Evolutionary conservation across 1,140 invertebrate genomes (phyloP).

Genomic region (Bombus terrestris): DNA sequence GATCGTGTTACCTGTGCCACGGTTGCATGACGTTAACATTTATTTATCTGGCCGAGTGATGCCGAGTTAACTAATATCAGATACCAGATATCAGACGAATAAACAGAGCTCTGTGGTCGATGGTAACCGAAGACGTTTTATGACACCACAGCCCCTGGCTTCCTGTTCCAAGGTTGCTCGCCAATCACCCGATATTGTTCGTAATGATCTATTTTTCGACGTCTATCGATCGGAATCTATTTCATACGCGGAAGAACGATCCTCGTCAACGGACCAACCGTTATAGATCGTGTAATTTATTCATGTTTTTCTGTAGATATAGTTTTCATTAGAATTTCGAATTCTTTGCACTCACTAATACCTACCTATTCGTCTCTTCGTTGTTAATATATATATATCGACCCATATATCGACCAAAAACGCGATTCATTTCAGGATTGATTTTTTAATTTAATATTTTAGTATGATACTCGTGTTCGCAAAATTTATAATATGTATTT

Average conservation of each 20-base stretch:
- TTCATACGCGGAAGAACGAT: constrained; percentile 67
- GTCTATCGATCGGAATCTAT: constrained; percentile 64
- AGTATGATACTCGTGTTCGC: neutral
- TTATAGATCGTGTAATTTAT: constrained; percentile 46
- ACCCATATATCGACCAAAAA: neutral
- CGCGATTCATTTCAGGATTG: neutral
- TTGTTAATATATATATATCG: neutral
- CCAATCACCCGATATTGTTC: constrained; percentile 46
- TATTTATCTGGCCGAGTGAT: constrained; percentile 50
- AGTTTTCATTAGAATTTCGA: constrained; percentile 34
- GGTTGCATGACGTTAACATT: constrained; percentile 41
- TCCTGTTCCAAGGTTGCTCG: constrained; percentile 66
- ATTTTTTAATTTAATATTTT: neutral
- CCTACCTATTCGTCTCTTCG: neutral
- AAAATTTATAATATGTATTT: neutral
- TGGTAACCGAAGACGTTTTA: constrained; percentile 72
- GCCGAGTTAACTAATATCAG: constrained; percentile 66
- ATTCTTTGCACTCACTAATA: constrained; percentile 1
- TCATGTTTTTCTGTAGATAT: constrained; percentile 28
- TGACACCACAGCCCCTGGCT: constrained; percentile 66
- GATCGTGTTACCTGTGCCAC: constrained; percentile 64
- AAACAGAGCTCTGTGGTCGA: constrained; percentile 68
- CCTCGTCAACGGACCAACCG: constrained; percentile 46
- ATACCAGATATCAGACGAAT: constrained; percentile 59
- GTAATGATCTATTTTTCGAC: constrained; percentile 64